These are phyloP conservation scores for Epinotia bilunana DNA, from an alignment of 2,888 invertebrate genomes.

Conservation along the genomic window DNA sequence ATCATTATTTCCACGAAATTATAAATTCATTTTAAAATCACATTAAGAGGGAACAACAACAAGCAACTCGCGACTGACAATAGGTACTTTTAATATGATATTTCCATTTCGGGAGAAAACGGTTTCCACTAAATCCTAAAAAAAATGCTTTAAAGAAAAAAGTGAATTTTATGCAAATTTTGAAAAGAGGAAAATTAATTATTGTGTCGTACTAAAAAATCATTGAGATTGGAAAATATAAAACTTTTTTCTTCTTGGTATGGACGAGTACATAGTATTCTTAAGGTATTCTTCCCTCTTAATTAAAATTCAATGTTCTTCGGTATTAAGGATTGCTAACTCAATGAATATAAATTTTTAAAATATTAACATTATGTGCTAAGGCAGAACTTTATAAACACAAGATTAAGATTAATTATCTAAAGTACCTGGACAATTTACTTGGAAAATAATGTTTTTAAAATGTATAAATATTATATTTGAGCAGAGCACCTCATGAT, in stretches of 20 bases:
- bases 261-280: no score
- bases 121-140: no score
- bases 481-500: slow-evolving; percentile 43
- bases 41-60: not conserved
- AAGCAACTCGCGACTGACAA: no score
- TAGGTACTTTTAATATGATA: no score
- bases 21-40: not conserved
- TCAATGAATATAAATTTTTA: not conserved
- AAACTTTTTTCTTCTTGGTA: no score
- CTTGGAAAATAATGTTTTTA: slow-evolving; percentile 40
- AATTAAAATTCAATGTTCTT: not conserved
- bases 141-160: no score
- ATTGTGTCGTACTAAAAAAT: no score
- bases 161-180: no score
- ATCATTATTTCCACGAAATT: not conserved
- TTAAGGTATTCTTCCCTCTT: no score
- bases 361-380: not conserved
- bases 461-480: slow-evolving; percentile 27
- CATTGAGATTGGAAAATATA: no score
- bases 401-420: not conserved
- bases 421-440: slow-evolving; percentile 4
- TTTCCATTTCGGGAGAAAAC: no score
- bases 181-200: no score
- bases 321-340: not conserved
- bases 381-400: not conserved